These are phyloP conservation scores for Dinothrombium tinctorium DNA, from an alignment of 1,140 invertebrate genomes.

Conservation along the genomic window DNA sequence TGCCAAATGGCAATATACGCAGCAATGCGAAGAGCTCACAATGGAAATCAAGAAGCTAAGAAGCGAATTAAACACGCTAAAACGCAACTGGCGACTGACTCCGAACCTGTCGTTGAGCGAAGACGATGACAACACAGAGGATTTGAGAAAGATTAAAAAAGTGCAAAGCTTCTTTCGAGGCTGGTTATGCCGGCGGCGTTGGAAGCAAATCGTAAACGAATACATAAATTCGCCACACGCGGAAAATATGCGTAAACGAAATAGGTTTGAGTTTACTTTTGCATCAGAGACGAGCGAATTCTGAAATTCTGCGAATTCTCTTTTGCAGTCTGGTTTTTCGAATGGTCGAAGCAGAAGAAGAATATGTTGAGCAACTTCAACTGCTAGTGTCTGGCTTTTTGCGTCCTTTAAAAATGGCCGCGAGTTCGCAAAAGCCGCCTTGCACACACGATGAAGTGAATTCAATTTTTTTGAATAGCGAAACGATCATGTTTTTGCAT, in stretches of 20 bases:
- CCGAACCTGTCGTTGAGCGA: slow-evolving; percentile 12
- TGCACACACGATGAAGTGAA: slow-evolving; percentile 84
- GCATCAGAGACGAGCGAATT: background rate
- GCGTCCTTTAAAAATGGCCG: slow-evolving; percentile 70
- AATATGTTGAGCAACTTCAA: slow-evolving; percentile 75
- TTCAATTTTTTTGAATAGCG: slow-evolving; percentile 78
- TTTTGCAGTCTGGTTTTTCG: slow-evolving; percentile 52
- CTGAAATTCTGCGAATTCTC: background rate
- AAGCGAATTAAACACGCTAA: slow-evolving; percentile 54
- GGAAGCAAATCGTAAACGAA: slow-evolving; percentile 86
- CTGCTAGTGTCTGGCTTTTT: slow-evolving; percentile 73
- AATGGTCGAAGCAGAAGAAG: slow-evolving; percentile 72
- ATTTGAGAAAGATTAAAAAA: slow-evolving; percentile 62
- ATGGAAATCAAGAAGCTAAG: slow-evolving; percentile 70
- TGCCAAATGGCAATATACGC: slow-evolving; percentile 75
- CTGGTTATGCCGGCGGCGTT: slow-evolving; percentile 70
- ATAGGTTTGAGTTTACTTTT: slow-evolving; percentile 31
- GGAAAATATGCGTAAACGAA: slow-evolving; percentile 75
- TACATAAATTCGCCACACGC: slow-evolving; percentile 86
- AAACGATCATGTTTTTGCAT: slow-evolving; percentile 77
- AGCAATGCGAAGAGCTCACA: slow-evolving; percentile 68
- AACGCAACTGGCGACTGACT: slow-evolving; percentile 41
- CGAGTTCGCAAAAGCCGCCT: slow-evolving; percentile 71
- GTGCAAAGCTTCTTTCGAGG: slow-evolving; percentile 79
- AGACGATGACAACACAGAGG: slow-evolving; percentile 40